Conservation (phyloP, 1,140 invertebrate genomes). For the Aphaenogaster rudis region DNA sequence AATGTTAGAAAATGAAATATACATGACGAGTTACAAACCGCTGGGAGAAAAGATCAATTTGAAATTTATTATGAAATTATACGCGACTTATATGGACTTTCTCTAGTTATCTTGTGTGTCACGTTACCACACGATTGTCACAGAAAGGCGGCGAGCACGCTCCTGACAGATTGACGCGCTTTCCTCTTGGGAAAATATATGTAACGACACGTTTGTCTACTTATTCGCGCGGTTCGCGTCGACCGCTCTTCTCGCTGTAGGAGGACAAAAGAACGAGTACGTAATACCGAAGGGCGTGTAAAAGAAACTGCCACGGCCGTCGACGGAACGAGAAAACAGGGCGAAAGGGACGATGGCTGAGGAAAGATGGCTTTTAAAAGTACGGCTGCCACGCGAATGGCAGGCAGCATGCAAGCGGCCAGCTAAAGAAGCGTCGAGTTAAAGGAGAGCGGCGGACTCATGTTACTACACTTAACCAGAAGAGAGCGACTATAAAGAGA, state of each 20-base stretch:
- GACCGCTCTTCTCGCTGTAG: not conserved
- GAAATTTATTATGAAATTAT: not conserved
- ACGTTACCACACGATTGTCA: not conserved
- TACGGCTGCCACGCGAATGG: conserved; percentile 40
- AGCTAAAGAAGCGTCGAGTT: conserved; percentile 45
- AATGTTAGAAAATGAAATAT: not conserved
- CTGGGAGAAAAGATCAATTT: not conserved
- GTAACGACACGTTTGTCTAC: conserved; percentile 37
- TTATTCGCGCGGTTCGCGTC: conserved; percentile 32
- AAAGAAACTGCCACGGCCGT: conserved; percentile 11
- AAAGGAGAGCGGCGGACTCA: conserved; percentile 15
- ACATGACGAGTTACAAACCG: not conserved
- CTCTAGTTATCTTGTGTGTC: not conserved
- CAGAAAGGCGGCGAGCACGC: not conserved
- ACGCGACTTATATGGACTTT: not conserved
- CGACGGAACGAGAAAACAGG: conserved; percentile 36
- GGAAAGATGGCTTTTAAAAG: conserved; percentile 57
- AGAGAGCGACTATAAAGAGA: conserved; percentile 41
- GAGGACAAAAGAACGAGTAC: conserved; percentile 33
- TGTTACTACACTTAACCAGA: conserved; percentile 48
- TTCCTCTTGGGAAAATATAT: conserved; percentile 19
- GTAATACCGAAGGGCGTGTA: conserved; percentile 1
- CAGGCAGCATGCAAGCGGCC: conserved; percentile 3
- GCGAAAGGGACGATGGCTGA: conserved; percentile 24
- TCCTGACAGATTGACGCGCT: conserved; percentile 38